Evolutionary conservation across 2,888 invertebrate species (phyloP).

Genomic region (Petrolisthes manimaculis): DNA sequence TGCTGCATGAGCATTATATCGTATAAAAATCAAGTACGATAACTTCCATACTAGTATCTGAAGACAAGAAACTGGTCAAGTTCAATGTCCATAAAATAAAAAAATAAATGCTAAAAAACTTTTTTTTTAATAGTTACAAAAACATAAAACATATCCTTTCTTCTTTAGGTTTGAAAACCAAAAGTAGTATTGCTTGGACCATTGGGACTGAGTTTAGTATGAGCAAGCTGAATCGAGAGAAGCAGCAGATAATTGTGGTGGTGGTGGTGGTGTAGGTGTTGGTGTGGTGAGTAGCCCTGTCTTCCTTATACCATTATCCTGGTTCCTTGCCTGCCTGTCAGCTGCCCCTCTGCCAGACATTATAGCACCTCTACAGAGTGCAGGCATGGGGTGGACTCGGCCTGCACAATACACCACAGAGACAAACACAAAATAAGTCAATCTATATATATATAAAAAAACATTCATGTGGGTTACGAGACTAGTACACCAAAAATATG

Average conservation of each 20-base stretch:
- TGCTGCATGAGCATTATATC: not conserved
- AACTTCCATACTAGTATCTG: too few relatives aligned
- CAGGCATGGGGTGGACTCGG: conserved; percentile 66
- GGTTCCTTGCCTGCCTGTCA: conserved; percentile 47
- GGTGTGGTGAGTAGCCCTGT: conserved; percentile 35
- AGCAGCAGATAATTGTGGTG: conserved; percentile 21
- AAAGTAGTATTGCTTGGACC: too few relatives aligned
- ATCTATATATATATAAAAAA: conserved; percentile 42
- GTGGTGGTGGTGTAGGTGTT: conserved; percentile 24
- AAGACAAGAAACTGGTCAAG: too few relatives aligned
- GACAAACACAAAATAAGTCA: conserved; percentile 47
- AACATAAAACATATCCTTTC: too few relatives aligned
- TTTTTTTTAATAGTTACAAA: too few relatives aligned
- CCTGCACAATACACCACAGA: conserved; percentile 62
- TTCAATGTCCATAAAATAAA: too few relatives aligned
- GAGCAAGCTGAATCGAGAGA: conserved; percentile 8
- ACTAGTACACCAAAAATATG: not conserved
- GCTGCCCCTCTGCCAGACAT: conserved; percentile 7
- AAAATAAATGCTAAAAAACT: too few relatives aligned
- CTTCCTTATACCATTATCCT: conserved; percentile 38
- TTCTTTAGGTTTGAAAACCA: too few relatives aligned
- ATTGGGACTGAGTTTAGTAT: not conserved
- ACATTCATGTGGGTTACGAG: conserved; percentile 12
- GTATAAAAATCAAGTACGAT: not conserved
- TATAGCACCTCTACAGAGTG: conserved; percentile 66